Base-by-base conservation (phyloP, 2,797 vertebrate species). In the Lacerta agilis region DNA sequence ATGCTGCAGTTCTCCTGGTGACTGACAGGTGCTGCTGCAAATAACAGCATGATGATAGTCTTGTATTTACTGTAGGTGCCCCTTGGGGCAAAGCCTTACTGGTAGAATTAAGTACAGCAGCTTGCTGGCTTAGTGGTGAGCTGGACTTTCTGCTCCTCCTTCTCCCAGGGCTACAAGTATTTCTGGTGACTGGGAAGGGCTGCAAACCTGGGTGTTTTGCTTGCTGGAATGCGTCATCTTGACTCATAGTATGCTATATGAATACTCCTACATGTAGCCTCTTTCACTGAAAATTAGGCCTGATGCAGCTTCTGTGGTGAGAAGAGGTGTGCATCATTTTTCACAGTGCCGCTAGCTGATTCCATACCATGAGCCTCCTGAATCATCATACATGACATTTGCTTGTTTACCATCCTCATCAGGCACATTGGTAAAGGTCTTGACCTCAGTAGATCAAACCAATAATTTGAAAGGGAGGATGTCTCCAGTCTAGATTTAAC, bases 391-490 rank as follows among this genome's bases (percentile, higher is more conserved):
- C 49, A 69, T 27, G 8, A 41, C 58, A 85, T 77, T 77, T 76
- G 83, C 36, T 84, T 67, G 43, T 66, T 69, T 33, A 79, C 66
- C n/a, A 36, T 29, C 15, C 36, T 41, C 20, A 67, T 67, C 66
- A 67, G 17, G 49, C 38, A 45, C 73, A 38, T 41, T 27, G 58
- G 45, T 72, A 85, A 77, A 85, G 20, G 10, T 73, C 61, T 88
- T 93, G 93, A 89, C 79, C 79, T 92, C 85, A 79, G 20, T 84
- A 86, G 61, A 89, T 92, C 91, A 86, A 93, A 91, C 93, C 67
- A 83, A 0, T 79, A 66, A 87, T 86, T 89, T 85, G 85, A 66
- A 87, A 82, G 86, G 82, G 86, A 75, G 61, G 79, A 93, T 91
- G 72, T 79, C 67, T 61, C 33, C 87, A 83, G 43, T 87, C n/a